Evolutionary conservation across 2,797 vertebrate species (phyloP).

Genomic region (Caiman crocodilus): DNA sequence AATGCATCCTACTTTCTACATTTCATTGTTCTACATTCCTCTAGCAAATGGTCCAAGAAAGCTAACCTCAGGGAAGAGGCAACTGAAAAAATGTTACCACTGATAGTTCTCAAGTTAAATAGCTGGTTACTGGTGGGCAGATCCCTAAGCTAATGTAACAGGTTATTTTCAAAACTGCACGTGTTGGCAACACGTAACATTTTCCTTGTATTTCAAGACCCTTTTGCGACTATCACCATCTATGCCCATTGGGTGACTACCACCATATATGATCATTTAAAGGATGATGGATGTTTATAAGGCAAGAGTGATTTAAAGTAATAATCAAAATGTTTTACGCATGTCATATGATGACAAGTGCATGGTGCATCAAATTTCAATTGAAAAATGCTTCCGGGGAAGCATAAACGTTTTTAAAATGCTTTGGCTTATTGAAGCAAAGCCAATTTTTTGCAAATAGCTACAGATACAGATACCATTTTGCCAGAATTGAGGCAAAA

Average conservation of each 20-base stretch:
- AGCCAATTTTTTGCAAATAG: conserved; percentile 33
- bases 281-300: conserved; percentile 15
- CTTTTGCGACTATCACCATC: not conserved
- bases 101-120: conserved; percentile 39
- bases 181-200: conserved; percentile 11
- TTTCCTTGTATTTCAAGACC: conserved; percentile 18
- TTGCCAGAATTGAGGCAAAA: conserved; percentile 46
- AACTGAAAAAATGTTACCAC: conserved; percentile 14
- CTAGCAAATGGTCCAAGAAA: conserved; percentile 21
- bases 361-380: not conserved
- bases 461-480: conserved; percentile 18
- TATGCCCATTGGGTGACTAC: too few relatives aligned
- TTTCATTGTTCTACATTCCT: conserved; percentile 1
- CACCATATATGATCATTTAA: conserved; percentile 12
- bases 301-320: conserved; percentile 20
- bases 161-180: conserved; percentile 18
- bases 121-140: conserved; percentile 30
- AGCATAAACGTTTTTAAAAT: not conserved
- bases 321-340: conserved; percentile 25
- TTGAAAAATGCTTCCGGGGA: conserved; percentile 42
- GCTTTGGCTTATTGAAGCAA: conserved; percentile 31
- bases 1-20: not conserved
- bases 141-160: conserved; percentile 29
- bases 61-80: conserved; percentile 28
- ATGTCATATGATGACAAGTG: not conserved